Evolutionary conservation across 2,113 vertebrate genomes (phyloP).

Genomic region (Callocephalon fimbriatum): DNA sequence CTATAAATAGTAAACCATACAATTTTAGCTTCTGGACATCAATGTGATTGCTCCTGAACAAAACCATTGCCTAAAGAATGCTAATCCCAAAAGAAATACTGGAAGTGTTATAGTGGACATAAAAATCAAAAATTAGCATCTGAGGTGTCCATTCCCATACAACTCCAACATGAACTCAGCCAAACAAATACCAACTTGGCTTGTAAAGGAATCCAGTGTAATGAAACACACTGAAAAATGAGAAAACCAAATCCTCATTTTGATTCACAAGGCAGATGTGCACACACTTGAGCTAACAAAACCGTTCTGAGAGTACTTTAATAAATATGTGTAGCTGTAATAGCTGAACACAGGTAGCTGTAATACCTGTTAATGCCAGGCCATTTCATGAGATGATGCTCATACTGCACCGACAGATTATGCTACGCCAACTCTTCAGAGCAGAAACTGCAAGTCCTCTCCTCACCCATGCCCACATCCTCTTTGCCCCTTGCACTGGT

Average conservation of each 20-base stretch:
- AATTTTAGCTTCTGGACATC: neutral
- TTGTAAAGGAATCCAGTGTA: conserved; percentile 42
- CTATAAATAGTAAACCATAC: neutral
- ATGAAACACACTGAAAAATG: conserved; percentile 48
- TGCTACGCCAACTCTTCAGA: neutral
- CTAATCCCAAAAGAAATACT: neutral
- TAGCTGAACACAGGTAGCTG: neutral
- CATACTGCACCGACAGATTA: neutral
- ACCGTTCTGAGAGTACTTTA: neutral
- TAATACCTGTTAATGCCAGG: neutral
- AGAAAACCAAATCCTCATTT: conserved; percentile 33
- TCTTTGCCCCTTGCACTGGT: neutral
- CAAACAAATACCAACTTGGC: conserved; percentile 35
- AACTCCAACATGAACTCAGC: neutral
- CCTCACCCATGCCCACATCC: fast-evolving
- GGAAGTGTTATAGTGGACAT: neutral
- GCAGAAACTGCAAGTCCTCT: neutral
- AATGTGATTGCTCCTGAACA: neutral
- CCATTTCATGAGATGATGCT: neutral
- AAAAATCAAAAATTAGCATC: conserved; percentile 31
- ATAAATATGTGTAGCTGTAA: neutral
- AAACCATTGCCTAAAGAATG: neutral
- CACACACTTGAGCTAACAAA: neutral
- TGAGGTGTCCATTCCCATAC: neutral
- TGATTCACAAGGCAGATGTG: neutral